These are phyloP conservation scores for Smutsia gigantea DNA, from an alignment of 2,797 vertebrate genomes.

Conservation along the genomic window DNA sequence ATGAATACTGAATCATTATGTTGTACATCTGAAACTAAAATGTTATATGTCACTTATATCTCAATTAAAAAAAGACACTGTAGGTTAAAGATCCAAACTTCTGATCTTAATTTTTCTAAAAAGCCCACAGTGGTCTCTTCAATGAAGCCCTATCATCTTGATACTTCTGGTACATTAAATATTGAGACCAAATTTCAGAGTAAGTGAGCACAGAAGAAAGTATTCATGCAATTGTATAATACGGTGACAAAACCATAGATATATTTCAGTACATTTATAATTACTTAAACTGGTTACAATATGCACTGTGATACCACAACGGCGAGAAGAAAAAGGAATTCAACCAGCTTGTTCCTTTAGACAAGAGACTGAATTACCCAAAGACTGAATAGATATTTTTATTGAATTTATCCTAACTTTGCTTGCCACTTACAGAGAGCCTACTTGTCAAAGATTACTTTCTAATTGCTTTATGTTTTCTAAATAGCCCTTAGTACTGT, in stretches of 20 bases:
- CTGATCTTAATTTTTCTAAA: not conserved
- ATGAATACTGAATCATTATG: not conserved
- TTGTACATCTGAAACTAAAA: not conserved
- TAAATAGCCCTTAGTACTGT: not conserved
- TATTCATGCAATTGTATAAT: not conserved
- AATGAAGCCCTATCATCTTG: not conserved
- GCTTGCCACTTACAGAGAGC: not conserved
- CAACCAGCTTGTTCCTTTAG: not conserved
- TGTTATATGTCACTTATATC: not conserved
- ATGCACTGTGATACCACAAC: not conserved
- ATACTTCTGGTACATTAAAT: not conserved
- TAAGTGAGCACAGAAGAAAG: not conserved
- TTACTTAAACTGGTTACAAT: not conserved
- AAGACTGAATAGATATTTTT: not conserved
- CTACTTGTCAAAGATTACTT: constrained; percentile 7
- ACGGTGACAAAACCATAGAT: not conserved
- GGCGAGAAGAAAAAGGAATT: not conserved
- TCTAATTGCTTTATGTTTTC: not conserved
- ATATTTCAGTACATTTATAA: not conserved
- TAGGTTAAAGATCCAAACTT: not conserved
- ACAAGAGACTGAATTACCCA: not conserved
- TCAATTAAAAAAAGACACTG: not conserved
- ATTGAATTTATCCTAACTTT: not conserved
- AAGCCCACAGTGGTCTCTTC: not conserved
- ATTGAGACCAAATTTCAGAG: not conserved